phyloP scores from a whole-genome alignment of 2,888 invertebrate species.

The Drosophila subquinaria region DNA sequence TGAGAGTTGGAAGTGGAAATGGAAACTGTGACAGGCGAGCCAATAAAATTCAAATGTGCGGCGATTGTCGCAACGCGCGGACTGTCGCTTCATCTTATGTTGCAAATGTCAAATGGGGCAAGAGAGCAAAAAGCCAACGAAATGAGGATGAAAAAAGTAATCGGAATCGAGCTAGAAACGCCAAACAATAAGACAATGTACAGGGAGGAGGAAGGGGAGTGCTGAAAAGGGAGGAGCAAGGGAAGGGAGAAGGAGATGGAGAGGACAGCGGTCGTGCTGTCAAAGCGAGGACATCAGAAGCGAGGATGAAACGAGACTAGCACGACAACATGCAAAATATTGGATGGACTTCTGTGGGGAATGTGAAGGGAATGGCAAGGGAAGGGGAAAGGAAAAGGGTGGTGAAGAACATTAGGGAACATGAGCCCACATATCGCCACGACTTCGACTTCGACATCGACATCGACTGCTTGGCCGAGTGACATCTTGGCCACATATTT shows the following conservation, averaged over 20 bases:
- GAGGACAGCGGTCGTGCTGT: slow-evolving; percentile 61
- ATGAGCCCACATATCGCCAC: slow-evolving; percentile 55
- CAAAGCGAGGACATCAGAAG: slow-evolving; percentile 64
- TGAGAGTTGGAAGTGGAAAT: slow-evolving; percentile 39
- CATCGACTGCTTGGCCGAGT: slow-evolving; percentile 44
- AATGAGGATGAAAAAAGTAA: slow-evolving; percentile 40
- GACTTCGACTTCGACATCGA: slow-evolving; percentile 9
- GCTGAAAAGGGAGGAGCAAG: background rate
- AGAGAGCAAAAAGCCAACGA: slow-evolving; percentile 44
- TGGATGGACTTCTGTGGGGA: slow-evolving; percentile 42
- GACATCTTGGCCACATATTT: slow-evolving; percentile 83
- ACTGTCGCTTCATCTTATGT: slow-evolving; percentile 68
- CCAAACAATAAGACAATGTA: slow-evolving; percentile 71
- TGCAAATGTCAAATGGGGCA: slow-evolving; percentile 61
- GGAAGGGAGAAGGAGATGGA: background rate
- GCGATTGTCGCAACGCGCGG: slow-evolving; percentile 77
- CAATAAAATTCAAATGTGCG: slow-evolving; percentile 85
- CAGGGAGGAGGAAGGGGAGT: background rate
- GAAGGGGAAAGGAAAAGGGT: background rate
- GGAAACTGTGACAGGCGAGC: slow-evolving; percentile 78
- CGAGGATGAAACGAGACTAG: slow-evolving; percentile 64
- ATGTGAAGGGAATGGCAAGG: slow-evolving; percentile 2
- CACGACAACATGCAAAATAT: slow-evolving; percentile 78
- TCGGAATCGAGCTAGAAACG: slow-evolving; percentile 41
- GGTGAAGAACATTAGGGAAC: slow-evolving; percentile 56